Evolutionary conservation across 2,797 vertebrate genomes (phyloP).

Genomic region (Diceros bicornis): DNA sequence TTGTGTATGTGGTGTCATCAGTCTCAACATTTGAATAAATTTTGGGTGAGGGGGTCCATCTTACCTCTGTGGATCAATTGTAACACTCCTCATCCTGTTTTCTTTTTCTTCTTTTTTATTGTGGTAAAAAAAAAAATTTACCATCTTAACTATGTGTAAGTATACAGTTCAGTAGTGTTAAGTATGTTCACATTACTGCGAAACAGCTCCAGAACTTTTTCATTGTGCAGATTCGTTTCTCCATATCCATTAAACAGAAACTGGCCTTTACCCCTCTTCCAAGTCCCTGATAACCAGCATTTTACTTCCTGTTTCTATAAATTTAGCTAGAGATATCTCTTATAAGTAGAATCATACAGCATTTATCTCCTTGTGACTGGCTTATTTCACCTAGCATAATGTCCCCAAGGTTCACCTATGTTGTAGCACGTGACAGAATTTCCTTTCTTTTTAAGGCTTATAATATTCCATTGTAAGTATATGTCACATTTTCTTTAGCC

Average conservation of each 20-base stretch:
- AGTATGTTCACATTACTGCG: not conserved
- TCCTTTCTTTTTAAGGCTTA: not conserved
- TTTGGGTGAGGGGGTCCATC: not conserved
- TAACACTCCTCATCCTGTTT: not conserved
- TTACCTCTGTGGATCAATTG: not conserved
- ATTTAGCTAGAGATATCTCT: not conserved
- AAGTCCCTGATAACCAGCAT: not conserved
- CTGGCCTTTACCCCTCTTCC: fast-evolving
- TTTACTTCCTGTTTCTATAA: not conserved
- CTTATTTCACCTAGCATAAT: not conserved
- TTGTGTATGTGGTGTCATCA: too few relatives aligned
- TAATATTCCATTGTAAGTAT: not conserved
- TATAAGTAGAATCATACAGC: not conserved
- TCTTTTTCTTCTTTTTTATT: not conserved
- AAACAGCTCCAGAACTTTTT: not conserved
- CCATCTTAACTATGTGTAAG: not conserved
- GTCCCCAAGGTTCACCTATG: not conserved
- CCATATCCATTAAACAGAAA: not conserved
- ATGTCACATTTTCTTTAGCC: not conserved
- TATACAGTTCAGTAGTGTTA: not conserved
- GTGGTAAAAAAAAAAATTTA: not conserved
- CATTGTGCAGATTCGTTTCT: not conserved
- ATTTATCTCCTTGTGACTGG: not conserved
- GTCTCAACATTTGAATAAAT: not conserved
- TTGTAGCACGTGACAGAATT: not conserved